A percentile compares a stretch with the other conserved stretches of the same genome.
Evolutionary conservation across 2,797 vertebrate species (phyloP).

Genomic region (Morelia viridis): DNA sequence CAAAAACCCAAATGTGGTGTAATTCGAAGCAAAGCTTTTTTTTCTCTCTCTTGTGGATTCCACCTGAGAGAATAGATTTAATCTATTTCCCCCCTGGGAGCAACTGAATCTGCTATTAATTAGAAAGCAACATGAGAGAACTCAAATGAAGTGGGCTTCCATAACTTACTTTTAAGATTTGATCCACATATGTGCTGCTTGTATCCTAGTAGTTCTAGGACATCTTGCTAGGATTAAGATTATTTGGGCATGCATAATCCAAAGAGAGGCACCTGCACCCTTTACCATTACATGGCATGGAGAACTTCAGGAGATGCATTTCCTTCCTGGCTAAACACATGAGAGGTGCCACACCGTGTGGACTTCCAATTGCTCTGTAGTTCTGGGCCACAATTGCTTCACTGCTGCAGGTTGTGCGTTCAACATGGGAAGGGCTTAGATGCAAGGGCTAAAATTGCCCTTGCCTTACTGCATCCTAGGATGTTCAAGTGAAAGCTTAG

Average conservation of each 20-base stretch:
- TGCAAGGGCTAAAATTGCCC: not conserved
- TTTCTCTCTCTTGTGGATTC: not conserved
- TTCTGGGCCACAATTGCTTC: not conserved
- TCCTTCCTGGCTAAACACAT: not conserved
- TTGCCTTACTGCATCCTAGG: not conserved
- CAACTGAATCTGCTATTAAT: not conserved
- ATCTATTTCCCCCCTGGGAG: not conserved
- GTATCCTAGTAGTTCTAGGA: not conserved
- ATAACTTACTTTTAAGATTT: conserved; percentile 37
- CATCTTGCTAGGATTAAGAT: not conserved
- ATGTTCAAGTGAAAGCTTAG: not conserved
- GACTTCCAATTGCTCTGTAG: not conserved
- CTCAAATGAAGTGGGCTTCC: conserved; percentile 16
- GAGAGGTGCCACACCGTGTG: not conserved
- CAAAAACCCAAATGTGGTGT: conserved; percentile 44
- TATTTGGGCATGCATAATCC: not conserved
- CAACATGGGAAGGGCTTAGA: not conserved
- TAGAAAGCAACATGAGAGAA: not conserved
- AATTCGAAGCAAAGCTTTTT: not conserved
- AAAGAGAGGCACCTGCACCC: not conserved
- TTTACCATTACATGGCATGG: not conserved
- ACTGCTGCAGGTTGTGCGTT: not conserved
- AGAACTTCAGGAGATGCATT: not conserved
- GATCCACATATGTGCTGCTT: conserved; percentile 17
- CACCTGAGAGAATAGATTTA: not conserved